Percentiles rank a stretch among this genome's conserved stretches.
Conservation (phyloP, 1,140 invertebrate genomes). For the Aphidius gifuensis region DNA sequence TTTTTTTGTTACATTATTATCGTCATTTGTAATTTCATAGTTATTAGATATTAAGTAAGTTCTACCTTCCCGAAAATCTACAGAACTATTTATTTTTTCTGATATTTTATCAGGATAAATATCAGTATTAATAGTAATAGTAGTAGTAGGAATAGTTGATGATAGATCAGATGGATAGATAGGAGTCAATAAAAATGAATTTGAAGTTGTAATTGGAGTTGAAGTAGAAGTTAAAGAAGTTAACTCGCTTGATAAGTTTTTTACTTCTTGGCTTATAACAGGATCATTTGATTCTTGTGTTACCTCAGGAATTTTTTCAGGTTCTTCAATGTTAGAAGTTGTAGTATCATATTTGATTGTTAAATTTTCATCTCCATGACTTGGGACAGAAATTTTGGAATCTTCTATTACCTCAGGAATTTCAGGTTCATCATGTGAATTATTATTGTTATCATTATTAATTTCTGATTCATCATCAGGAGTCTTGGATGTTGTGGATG, state of each 20-base stretch:
- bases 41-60: constrained; percentile 29
- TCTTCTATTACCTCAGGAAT: too few species aligned
- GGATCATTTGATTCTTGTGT: constrained; percentile 11
- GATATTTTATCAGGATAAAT: constrained; percentile 28
- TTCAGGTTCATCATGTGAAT: too few species aligned
- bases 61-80: constrained; percentile 35
- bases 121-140: constrained; percentile 29
- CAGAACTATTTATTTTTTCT: constrained; percentile 17
- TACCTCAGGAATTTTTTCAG: constrained; percentile 1
- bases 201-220: constrained; percentile 30
- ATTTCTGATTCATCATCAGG: constrained; percentile 3
- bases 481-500: constrained; percentile 19
- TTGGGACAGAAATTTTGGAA: too few species aligned
- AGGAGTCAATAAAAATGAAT: constrained; percentile 12
- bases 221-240: constrained; percentile 29
- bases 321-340: not conserved
- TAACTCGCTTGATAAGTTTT: not conserved
- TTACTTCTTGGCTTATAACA: constrained; percentile 7
- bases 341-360: too few species aligned
- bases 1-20: constrained; percentile 11
- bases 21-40: constrained; percentile 16
- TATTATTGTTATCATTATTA: too few species aligned
- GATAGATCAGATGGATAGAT: constrained; percentile 20
- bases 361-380: too few species aligned
- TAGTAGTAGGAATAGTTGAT: constrained; percentile 26